phyloP scores from a whole-genome alignment of 2,113 vertebrate genomes.

The Aptenodytes patagonicus region DNA sequence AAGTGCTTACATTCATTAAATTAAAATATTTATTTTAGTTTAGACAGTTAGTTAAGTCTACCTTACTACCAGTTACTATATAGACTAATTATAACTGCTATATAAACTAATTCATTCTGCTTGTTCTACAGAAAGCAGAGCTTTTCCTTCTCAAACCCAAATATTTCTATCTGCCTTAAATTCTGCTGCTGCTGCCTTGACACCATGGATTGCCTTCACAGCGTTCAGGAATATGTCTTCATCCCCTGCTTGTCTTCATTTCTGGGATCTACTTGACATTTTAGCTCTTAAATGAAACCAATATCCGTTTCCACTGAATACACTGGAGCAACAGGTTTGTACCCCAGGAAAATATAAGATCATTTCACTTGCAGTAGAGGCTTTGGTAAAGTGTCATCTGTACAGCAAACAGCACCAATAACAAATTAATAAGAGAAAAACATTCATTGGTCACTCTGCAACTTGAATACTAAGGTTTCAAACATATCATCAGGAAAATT shows the following conservation, averaged over 20 bases:
- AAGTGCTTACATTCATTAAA: not conserved
- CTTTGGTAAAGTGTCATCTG: not conserved
- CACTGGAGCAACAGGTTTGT: not conserved
- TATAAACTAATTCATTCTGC: not conserved
- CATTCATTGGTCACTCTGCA: not conserved
- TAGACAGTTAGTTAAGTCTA: not conserved
- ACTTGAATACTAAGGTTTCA: not conserved
- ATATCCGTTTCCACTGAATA: not conserved
- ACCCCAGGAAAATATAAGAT: not conserved
- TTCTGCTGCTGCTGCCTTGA: not conserved
- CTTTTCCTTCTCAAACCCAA: not conserved
- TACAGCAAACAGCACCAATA: not conserved
- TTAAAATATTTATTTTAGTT: not conserved
- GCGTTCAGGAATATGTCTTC: fast-evolving
- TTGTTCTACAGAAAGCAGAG: not conserved
- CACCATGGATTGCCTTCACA: not conserved
- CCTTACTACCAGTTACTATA: not conserved
- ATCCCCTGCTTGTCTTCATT: not conserved
- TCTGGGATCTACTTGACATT: not conserved
- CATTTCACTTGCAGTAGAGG: not conserved
- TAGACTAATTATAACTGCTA: not conserved
- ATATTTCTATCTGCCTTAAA: not conserved
- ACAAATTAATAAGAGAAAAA: not conserved
- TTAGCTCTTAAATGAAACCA: not conserved
- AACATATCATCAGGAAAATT: not conserved